A percentile compares a stretch with the other conserved stretches of the same genome.
phyloP scores from a whole-genome alignment of 2,797 vertebrate genomes.

The Coilia nasus region DNA sequence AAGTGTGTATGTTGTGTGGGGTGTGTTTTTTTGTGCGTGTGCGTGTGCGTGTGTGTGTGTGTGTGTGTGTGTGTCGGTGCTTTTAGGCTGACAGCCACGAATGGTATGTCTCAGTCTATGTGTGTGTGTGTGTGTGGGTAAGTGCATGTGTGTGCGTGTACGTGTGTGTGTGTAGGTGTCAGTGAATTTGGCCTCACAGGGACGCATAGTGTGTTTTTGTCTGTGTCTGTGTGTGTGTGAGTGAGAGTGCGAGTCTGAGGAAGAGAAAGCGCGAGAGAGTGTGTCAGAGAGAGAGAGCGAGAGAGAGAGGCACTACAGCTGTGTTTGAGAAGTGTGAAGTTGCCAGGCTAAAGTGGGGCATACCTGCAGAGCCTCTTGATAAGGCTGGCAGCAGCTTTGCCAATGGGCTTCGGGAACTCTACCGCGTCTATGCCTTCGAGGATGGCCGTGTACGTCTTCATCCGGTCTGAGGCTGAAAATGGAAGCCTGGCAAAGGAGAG shows the following conservation, averaged over 20 bases:
- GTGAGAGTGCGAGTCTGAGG: neutral
- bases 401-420: constrained; percentile 74
- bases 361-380: constrained; percentile 80
- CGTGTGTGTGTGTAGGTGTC: neutral
- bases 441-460: constrained; percentile 67
- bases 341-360: neutral
- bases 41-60: neutral
- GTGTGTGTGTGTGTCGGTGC: neutral
- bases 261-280: neutral
- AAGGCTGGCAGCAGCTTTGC: constrained; percentile 68
- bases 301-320: constrained; percentile 1
- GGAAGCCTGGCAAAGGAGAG: constrained; percentile 67
- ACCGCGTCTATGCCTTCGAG: constrained; percentile 72
- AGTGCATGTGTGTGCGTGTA: neutral
- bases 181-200: neutral
- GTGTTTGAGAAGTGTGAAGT: neutral
- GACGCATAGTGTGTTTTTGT: neutral
- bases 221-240: neutral
- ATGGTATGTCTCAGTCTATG: neutral
- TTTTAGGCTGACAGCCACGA: neutral
- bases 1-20: no score
- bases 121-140: neutral
- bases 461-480: constrained; percentile 66
- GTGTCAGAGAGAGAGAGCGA: neutral
- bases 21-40: no score